Percentiles rank a stretch among this genome's conserved stretches.
These are phyloP conservation scores for Drosophila ohnishii DNA, from an alignment of 1,140 invertebrate species.

Conservation along the genomic window DNA sequence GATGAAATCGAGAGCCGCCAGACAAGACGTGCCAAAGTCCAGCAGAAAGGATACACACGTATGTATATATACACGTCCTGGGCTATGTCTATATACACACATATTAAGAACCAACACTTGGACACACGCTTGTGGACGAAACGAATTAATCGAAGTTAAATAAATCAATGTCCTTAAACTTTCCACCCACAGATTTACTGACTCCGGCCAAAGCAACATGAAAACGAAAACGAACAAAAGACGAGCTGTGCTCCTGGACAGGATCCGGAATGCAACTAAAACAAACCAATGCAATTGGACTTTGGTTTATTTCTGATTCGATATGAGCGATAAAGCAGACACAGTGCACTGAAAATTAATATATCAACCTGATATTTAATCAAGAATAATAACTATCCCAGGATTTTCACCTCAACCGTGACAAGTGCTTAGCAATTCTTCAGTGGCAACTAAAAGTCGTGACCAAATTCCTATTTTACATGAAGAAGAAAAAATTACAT, in stretches of 20 bases:
- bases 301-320: conserved; percentile 17
- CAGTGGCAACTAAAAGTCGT: conserved; percentile 65
- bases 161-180: conserved; percentile 82
- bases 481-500: conserved; percentile 9
- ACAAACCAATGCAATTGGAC: conserved; percentile 18
- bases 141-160: conserved; percentile 82
- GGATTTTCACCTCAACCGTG: conserved; percentile 18
- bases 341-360: not conserved
- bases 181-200: conserved; percentile 68
- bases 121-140: conserved; percentile 55
- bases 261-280: conserved; percentile 28
- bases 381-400: not conserved
- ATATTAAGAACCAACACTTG: conserved; percentile 19
- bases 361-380: not conserved
- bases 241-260: conserved; percentile 8
- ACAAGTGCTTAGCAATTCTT: conserved; percentile 70
- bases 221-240: conserved; percentile 1
- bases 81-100: conserved; percentile 31
- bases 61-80: conserved; percentile 9
- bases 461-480: conserved; percentile 27
- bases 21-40: conserved; percentile 76
- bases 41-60: conserved; percentile 38
- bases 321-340: conserved; percentile 5
- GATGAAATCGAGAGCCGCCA: conserved; percentile 73
- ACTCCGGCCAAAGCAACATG: conserved; percentile 7